Conservation (phyloP, 2,113 vertebrate genomes). For the Hippocampus abdominalis region DNA sequence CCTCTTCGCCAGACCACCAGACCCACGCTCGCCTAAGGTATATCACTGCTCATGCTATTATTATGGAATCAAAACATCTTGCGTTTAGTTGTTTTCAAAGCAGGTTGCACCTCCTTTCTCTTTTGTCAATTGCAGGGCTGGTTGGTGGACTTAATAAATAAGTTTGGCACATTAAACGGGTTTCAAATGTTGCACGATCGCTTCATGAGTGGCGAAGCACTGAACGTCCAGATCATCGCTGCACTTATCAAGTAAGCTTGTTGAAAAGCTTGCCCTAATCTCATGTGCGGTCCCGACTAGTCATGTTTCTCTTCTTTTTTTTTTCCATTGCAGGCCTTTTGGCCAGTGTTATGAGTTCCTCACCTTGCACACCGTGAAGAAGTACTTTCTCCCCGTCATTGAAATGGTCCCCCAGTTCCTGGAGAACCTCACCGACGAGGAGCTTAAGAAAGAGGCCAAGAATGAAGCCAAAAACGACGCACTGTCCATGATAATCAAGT, state of each 20-base stretch:
- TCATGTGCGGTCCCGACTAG: background rate
- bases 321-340: conserved; percentile 82
- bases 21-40: conserved; percentile 97
- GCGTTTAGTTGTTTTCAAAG: background rate
- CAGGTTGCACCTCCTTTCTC: background rate
- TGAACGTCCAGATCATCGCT: conserved; percentile 99
- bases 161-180: conserved; percentile 98
- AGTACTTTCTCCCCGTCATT: conserved; percentile 98
- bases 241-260: conserved; percentile 96
- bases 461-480: conserved; percentile 99
- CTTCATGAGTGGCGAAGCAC: conserved; percentile 95
- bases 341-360: conserved; percentile 99
- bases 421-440: conserved; percentile 99
- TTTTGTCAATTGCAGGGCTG: conserved; percentile 81
- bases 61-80: background rate
- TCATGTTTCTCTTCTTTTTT: background rate
- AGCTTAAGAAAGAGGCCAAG: conserved; percentile 99
- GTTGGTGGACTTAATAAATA: conserved; percentile 99
- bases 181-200: conserved; percentile 99
- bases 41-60: background rate
- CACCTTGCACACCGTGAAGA: conserved; percentile 98
- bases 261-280: background rate
- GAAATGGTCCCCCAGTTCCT: conserved; percentile 99
- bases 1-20: conserved; percentile 93
- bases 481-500: conserved; percentile 99